These are phyloP conservation scores for Ruditapes philippinarum DNA, from an alignment of 1,140 invertebrate genomes.

Conservation along the genomic window DNA sequence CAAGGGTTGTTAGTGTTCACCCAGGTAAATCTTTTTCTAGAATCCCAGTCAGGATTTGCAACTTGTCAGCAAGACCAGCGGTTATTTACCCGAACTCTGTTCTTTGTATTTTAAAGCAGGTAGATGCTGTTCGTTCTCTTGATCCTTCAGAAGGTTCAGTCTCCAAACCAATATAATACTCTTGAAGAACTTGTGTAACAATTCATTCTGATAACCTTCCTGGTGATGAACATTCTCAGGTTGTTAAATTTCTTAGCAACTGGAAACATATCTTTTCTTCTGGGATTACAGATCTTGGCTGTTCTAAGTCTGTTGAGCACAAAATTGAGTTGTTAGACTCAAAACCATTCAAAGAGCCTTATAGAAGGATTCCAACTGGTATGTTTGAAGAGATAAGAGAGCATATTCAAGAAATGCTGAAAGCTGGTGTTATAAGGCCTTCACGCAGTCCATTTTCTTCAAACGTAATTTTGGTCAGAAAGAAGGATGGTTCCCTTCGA, in stretches of 20 bases:
- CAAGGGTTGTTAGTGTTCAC: neutral
- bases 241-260: neutral
- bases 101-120: neutral
- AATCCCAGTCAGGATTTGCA: neutral
- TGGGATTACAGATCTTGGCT: neutral
- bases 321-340: neutral
- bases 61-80: neutral
- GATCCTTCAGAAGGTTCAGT: neutral
- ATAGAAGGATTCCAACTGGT: neutral
- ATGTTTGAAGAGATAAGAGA: neutral
- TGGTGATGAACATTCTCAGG: neutral
- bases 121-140: neutral
- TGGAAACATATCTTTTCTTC: neutral
- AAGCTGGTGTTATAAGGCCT: neutral
- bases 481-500: neutral
- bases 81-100: neutral
- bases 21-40: neutral
- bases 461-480: neutral
- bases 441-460: neutral
- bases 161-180: neutral
- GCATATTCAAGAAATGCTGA: neutral
- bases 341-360: neutral
- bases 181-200: neutral
- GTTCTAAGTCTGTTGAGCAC: neutral
- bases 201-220: neutral